Percentiles rank a stretch among this genome's conserved stretches.
phyloP scores from a whole-genome alignment of 2,888 invertebrate genomes.

The Sesamia inferens region DNA sequence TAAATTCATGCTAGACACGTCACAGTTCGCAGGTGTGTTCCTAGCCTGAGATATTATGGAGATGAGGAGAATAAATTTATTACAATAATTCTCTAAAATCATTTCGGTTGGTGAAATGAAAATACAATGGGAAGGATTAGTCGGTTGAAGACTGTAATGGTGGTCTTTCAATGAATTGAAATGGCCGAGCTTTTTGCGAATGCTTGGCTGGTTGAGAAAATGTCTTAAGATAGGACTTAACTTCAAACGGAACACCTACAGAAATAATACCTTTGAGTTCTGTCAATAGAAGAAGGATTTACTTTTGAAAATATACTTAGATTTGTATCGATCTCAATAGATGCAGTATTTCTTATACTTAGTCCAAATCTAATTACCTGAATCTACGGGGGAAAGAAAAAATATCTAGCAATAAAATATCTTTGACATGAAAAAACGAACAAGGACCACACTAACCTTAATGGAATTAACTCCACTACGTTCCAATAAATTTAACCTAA shows the following conservation, averaged over 20 bases:
- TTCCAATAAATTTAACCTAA: constrained; percentile 43
- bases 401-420: neutral
- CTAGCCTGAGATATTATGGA: constrained; percentile 67
- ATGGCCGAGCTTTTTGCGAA: constrained; percentile 29
- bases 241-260: constrained; percentile 9
- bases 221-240: constrained; percentile 25
- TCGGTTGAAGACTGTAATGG: constrained; percentile 37
- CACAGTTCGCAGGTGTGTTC: constrained; percentile 65
- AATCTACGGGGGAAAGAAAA: neutral
- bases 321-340: neutral
- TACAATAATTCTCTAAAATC: constrained; percentile 54
- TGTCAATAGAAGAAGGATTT: neutral
- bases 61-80: constrained; percentile 61
- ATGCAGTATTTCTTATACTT: neutral
- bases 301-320: neutral
- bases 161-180: constrained; percentile 31
- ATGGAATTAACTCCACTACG: constrained; percentile 33
- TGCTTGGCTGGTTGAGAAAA: constrained; percentile 21
- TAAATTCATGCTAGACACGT: constrained; percentile 76
- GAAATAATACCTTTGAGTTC: neutral
- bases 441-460: constrained; percentile 19
- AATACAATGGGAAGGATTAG: constrained; percentile 57
- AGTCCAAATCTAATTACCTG: neutral
- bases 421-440: neutral
- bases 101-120: constrained; percentile 46